Percentiles rank a stretch among this genome's conserved stretches.
Conservation (phyloP, 2,797 vertebrate genomes). For the Meriones psammophilus region DNA sequence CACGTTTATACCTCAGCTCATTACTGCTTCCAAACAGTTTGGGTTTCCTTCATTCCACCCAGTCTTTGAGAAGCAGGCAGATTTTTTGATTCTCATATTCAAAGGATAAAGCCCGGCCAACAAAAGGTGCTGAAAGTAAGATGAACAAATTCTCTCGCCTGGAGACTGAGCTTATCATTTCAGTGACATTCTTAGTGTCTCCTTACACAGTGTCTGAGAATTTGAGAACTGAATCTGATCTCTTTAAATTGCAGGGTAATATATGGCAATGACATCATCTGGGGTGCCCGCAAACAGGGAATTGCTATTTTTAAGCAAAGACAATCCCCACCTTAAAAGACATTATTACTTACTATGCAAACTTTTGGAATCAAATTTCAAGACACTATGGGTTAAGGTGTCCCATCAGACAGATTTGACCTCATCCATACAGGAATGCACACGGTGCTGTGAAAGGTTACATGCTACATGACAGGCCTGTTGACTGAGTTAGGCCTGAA, state of each 20-base stretch:
- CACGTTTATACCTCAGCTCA: not conserved
- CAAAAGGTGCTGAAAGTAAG: constrained; percentile 81
- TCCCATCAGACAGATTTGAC: constrained; percentile 75
- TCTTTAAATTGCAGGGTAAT: constrained; percentile 82
- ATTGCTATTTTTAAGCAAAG: constrained; percentile 85
- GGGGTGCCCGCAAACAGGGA: constrained; percentile 69
- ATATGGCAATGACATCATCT: constrained; percentile 85
- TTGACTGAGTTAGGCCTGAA: not conserved
- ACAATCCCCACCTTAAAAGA: constrained; percentile 76
- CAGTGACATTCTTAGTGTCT: constrained; percentile 83
- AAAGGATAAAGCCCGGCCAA: constrained; percentile 66
- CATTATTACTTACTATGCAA: constrained; percentile 66
- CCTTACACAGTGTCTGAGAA: constrained; percentile 87
- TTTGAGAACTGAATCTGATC: constrained; percentile 85
- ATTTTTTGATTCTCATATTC: constrained; percentile 70
- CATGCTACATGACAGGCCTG: not conserved
- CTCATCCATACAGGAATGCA: constrained; percentile 83
- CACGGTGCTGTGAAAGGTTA: not conserved
- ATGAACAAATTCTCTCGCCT: constrained; percentile 75
- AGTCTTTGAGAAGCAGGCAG: constrained; percentile 45
- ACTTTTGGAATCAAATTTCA: constrained; percentile 83
- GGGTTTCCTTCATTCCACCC: constrained; percentile 48
- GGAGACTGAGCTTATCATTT: constrained; percentile 80
- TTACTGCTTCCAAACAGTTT: constrained; percentile 43
- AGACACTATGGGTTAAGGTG: constrained; percentile 43